phyloP scores from a whole-genome alignment of 2,113 vertebrate species.

The Hipposideros armiger region DNA sequence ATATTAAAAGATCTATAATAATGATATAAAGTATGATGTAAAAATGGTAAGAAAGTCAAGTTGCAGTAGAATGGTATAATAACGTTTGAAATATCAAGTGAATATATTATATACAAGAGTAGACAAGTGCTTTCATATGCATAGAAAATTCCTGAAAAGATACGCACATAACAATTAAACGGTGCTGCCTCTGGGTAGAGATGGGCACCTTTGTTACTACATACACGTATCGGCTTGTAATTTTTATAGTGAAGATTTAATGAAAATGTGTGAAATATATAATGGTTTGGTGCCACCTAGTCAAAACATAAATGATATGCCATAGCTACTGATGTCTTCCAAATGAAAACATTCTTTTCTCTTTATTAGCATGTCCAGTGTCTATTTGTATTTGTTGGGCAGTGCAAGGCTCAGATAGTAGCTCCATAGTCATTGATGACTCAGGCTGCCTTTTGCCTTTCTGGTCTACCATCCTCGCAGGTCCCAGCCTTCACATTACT shows the following conservation, averaged over 20 bases:
- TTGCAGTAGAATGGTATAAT: background rate
- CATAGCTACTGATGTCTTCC: background rate
- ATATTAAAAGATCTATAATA: background rate
- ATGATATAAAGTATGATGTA: background rate
- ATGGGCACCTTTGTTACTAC: background rate
- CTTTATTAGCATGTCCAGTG: background rate
- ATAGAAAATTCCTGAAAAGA: background rate
- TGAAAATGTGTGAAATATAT: background rate
- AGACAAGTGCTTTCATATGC: background rate
- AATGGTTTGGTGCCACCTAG: background rate
- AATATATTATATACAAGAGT: background rate
- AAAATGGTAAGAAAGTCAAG: background rate
- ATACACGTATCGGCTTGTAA: background rate
- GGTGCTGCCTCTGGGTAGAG: background rate
- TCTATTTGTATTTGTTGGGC: background rate
- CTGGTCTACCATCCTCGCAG: background rate
- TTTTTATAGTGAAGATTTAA: background rate
- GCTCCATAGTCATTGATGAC: too few species aligned
- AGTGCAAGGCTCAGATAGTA: fast-evolving
- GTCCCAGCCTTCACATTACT: background rate
- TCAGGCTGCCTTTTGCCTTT: background rate
- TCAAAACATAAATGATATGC: background rate
- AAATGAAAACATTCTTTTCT: background rate
- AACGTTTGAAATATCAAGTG: background rate
- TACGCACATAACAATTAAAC: background rate